Evolutionary conservation across 1,140 invertebrate genomes (phyloP), one percentile per base, ranked within the genome.

Genomic region (Helicoverpa armigera): DNA sequence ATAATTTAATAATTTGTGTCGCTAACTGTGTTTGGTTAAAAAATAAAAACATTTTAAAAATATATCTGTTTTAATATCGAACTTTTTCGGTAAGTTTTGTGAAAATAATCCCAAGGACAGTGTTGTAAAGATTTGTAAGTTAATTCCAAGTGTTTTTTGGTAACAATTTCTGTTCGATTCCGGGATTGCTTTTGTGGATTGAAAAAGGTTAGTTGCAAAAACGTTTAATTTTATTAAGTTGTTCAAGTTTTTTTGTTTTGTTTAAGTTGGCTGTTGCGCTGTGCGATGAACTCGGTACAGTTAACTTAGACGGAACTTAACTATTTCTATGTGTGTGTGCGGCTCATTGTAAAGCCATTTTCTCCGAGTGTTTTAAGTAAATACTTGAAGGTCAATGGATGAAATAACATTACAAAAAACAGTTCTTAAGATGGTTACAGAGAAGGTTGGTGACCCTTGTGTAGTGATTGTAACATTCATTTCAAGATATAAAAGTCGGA

Each of bases 151-250:
- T 79, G 76, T 79, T 79, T 79, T 79, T 70, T 69, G 67, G 65
- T 79, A 73, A 63, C 16, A 53, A 79, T 58, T 85, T 89, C 88
- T 86, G 83, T 58, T 89, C 88, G 81, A 84, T 90, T 90, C 85
- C 85, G 91, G 91, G 87, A 92, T 91, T 93, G 83, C 85, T 82
- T 83, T 83, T 61, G 53, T 65, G 79, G 69, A 83, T 79, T 72
- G 61, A 75, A 67, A 35, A 81, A 83, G 82, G 82, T 83, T 69
- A 83, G 82, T 79, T 78, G 23, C 14, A 78, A 43, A 70, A 79
- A 60, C 51, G 31, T 35, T 78, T 76, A 63, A 76, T 18, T 23
- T 76, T 14, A 69, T 69, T 69, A 43, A 69, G 48, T 69, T 9
- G 65, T 23, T 69, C 56, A n/a, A 50, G n/a, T n/a, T 16, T 50